Base-by-base conservation (phyloP, 2,888 invertebrate species). In the Pterostichus niger region DNA sequence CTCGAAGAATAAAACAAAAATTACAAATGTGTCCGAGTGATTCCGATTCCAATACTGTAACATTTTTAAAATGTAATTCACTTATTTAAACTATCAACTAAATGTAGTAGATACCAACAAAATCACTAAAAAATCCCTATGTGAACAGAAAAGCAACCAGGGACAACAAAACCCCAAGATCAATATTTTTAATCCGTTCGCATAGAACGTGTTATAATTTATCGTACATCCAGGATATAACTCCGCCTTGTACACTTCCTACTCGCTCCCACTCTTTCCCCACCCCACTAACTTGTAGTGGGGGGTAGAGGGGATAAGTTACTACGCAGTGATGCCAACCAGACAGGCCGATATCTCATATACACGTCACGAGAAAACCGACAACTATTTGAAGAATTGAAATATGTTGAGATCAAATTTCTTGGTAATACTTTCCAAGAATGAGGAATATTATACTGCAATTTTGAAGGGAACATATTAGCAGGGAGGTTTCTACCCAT, bases 121-220 rank as follows among this genome's bases (percentile, higher is more conserved):
- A 49, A 13, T 49, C 13, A 44, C 44, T 44, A 44, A 7, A 11
- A 11, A 44, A 44, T 49, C 11, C n/a, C 49, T 10, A 49, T n/a
- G 49, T 49, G 49, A 5, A 49, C 49, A 49, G 10, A 49, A 49
- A 49, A 49, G 6, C 6, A 49, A 49, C 10, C 11, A 10, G 10
- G 49, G 49, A 49, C 49, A 24, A 49, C 11, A 49, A 1, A 49
- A 49, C 13, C 5, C 5, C 11, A 35, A 31, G 31, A 64, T 64
- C 31, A 64, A 24, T 64, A 64, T 64, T 64, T 64, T 64, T 64
- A 64, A 64, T 64, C 64, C 64, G 64, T 64, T 64, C 64, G n/a
- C 31, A 31, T 31, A 33, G 13, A 64, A 64, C 59, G 59, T 59
- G 59, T 59, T 59, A 59, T 64, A 64, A 64, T 64, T 64, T 64